These are phyloP conservation scores for Botrylloides violaceus DNA, from an alignment of 23 tunicate genomes.

Conservation along the genomic window DNA sequence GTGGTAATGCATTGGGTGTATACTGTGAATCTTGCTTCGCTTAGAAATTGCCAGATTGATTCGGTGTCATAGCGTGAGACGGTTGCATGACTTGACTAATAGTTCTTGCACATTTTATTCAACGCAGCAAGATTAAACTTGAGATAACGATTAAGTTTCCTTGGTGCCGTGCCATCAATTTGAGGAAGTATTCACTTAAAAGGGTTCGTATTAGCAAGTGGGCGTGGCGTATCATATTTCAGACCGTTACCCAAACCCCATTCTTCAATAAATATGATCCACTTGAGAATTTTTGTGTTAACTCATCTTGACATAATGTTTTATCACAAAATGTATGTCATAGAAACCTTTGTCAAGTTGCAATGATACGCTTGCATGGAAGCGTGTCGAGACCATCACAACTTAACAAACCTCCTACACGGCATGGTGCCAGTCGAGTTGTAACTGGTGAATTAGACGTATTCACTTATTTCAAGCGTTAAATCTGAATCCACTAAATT, in stretches of 20 bases:
- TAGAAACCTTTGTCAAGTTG: not conserved
- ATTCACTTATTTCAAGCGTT: not conserved
- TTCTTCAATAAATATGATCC: constrained; percentile 9
- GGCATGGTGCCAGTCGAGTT: not conserved
- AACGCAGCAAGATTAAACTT: no score
- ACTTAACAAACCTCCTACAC: not conserved
- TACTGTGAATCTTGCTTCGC: no score
- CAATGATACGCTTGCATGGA: not conserved
- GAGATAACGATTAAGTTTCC: no score
- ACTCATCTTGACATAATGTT: not conserved
- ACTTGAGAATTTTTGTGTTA: constrained; percentile 17
- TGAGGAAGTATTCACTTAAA: constrained; percentile 7
- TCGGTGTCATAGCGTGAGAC: no score
- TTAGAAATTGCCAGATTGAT: no score
- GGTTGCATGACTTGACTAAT: no score
- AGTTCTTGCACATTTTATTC: no score
- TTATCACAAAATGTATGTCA: not conserved
- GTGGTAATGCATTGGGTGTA: no score
- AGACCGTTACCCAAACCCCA: constrained; percentile 8
- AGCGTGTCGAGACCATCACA: not conserved
- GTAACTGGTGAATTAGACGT: not conserved
- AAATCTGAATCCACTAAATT: no score
- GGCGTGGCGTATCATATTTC: constrained; percentile 18
- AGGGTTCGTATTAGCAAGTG: constrained; percentile 12
- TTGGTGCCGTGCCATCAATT: not conserved